Evolutionary conservation across 2,113 vertebrate genomes (phyloP).

Genomic region (Malurus melanocephalus): DNA sequence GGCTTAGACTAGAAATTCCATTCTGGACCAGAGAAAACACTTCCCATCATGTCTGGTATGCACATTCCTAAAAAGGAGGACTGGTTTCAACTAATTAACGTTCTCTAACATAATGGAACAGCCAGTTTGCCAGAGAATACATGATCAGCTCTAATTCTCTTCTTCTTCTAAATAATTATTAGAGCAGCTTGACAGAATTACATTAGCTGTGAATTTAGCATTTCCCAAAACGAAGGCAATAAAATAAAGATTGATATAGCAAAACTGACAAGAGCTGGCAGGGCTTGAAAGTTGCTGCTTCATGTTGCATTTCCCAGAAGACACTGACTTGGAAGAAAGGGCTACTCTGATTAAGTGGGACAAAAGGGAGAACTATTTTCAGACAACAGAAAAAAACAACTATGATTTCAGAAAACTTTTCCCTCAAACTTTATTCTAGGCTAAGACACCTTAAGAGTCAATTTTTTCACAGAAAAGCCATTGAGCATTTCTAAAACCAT

Average conservation of each 20-base stretch:
- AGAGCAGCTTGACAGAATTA: neutral
- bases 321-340: neutral
- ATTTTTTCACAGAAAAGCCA: neutral
- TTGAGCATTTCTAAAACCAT: neutral
- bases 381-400: neutral
- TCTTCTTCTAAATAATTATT: neutral
- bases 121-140: neutral
- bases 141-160: neutral
- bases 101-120: neutral
- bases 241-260: neutral
- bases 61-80: constrained; percentile 34
- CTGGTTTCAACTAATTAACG: constrained; percentile 7
- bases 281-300: constrained; percentile 1
- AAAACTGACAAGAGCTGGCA: constrained; percentile 12
- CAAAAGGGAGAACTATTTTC: constrained; percentile 17
- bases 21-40: neutral
- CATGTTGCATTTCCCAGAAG: constrained; percentile 17
- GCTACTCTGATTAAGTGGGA: neutral
- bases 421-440: neutral
- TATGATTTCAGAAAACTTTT: neutral
- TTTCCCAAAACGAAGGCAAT: neutral
- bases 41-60: constrained; percentile 17
- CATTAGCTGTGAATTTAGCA: neutral
- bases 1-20: constrained; percentile 29
- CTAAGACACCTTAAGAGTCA: neutral